phyloP scores from a whole-genome alignment of 2,113 vertebrate species.

The Poecilia latipinna region DNA sequence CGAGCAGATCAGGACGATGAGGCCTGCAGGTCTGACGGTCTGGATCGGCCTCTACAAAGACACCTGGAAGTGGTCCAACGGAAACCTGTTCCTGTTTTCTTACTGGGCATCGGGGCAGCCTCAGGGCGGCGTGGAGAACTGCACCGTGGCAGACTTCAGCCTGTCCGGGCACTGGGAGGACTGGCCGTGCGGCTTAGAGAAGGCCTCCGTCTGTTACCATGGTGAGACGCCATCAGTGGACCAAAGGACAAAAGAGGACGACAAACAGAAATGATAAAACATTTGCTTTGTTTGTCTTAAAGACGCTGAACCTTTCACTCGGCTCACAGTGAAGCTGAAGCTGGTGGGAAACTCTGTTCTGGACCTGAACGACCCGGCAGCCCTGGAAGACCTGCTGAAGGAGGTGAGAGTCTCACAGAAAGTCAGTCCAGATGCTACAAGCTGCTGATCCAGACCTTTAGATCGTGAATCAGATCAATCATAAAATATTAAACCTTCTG shows the following conservation, averaged over 20 bases:
- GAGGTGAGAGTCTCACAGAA: background rate
- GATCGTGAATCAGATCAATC: too few species aligned
- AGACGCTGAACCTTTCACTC: background rate
- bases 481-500: too few species aligned
- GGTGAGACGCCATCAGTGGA: background rate
- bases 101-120: background rate
- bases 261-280: background rate
- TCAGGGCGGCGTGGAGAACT: background rate
- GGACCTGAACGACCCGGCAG: background rate
- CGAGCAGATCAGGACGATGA: background rate
- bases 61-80: background rate
- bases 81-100: background rate
- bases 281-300: background rate
- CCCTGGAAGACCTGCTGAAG: conserved; percentile 3
- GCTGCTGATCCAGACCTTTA: too few species aligned
- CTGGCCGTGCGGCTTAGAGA: background rate
- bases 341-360: conserved; percentile 4
- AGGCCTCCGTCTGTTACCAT: background rate
- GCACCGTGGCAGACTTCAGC: background rate
- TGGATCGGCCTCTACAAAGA: background rate
- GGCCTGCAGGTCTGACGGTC: background rate
- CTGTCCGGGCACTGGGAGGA: background rate
- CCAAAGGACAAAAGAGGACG: too few species aligned
- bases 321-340: background rate
- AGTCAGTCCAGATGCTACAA: too few species aligned